Percentiles rank a stretch among this genome's conserved stretches.
Conservation (phyloP, 2,113 vertebrate genomes). For the Phaethon lepturus region DNA sequence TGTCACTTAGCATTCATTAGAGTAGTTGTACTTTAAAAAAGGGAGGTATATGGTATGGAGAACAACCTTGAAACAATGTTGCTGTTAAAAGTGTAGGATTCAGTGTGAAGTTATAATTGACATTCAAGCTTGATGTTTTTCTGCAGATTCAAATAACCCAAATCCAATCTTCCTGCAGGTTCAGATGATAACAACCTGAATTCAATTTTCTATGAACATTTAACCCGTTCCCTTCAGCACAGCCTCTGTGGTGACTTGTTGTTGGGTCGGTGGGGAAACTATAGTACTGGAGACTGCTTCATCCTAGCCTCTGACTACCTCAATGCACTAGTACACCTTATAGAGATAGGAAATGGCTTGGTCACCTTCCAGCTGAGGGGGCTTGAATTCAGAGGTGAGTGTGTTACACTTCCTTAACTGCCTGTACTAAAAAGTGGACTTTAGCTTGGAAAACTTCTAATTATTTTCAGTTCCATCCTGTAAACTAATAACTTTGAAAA, state of each 20-base stretch:
- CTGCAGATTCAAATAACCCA: slow-evolving; percentile 66
- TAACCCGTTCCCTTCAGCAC: slow-evolving; percentile 90
- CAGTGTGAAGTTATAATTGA: neutral
- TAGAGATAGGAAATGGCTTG: slow-evolving; percentile 90
- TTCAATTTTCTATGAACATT: slow-evolving; percentile 92
- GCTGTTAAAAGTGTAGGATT: neutral
- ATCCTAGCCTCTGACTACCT: slow-evolving; percentile 93
- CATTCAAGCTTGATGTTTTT: neutral
- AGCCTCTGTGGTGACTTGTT: slow-evolving; percentile 89
- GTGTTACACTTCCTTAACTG: neutral
- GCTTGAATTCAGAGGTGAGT: slow-evolving; percentile 89
- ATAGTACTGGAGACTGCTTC: slow-evolving; percentile 90
- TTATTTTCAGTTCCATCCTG: neutral
- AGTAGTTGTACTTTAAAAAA: neutral
- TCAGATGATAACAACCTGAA: slow-evolving; percentile 93
- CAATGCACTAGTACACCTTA: slow-evolving; percentile 90
- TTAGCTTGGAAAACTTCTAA: neutral
- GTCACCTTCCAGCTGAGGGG: slow-evolving; percentile 90
- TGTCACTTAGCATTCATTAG: neutral
- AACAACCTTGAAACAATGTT: neutral
- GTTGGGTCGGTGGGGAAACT: slow-evolving; percentile 89
- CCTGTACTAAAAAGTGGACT: neutral
- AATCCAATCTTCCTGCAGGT: slow-evolving; percentile 84
- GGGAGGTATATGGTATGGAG: rapidly evolving
- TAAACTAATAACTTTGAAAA: neutral